A percentile compares a stretch with the other conserved stretches of the same genome.
These are phyloP conservation scores for Mesitornis unicolor DNA, from an alignment of 2,113 vertebrate species.

Conservation along the genomic window DNA sequence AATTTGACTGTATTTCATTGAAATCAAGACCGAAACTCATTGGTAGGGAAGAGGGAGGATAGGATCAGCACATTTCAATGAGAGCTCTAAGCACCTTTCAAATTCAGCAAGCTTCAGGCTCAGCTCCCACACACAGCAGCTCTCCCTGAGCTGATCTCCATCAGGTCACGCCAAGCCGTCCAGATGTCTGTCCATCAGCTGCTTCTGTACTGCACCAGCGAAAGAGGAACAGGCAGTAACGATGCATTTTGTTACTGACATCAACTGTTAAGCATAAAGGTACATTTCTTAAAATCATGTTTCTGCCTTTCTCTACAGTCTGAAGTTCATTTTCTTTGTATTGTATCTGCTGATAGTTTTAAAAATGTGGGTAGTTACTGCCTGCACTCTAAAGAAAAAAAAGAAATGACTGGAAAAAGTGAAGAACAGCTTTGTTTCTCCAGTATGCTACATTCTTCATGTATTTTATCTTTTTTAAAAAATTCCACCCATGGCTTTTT, in stretches of 20 bases:
- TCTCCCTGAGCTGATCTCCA: not conserved
- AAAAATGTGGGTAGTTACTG: not conserved
- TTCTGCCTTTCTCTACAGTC: not conserved
- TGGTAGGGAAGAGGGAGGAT: not conserved
- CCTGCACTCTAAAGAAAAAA: not conserved
- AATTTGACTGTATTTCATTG: not conserved
- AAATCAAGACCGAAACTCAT: not conserved
- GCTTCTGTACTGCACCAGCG: not conserved
- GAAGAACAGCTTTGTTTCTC: not conserved
- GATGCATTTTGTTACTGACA: not conserved
- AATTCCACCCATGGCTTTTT: not conserved
- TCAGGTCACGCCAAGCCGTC: not conserved
- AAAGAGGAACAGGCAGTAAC: not conserved
- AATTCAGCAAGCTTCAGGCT: not conserved
- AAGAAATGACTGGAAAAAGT: not conserved
- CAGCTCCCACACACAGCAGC: not conserved
- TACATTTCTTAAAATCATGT: not conserved
- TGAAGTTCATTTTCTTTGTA: not conserved
- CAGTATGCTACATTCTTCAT: not conserved
- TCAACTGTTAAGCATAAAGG: not conserved
- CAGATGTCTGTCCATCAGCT: not conserved
- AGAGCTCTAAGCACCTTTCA: not conserved
- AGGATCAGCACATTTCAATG: not conserved
- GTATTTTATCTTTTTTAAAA: not conserved
- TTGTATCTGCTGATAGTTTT: not conserved